Conservation (phyloP, 1,140 invertebrate genomes). For the Solen grandis region DNA sequence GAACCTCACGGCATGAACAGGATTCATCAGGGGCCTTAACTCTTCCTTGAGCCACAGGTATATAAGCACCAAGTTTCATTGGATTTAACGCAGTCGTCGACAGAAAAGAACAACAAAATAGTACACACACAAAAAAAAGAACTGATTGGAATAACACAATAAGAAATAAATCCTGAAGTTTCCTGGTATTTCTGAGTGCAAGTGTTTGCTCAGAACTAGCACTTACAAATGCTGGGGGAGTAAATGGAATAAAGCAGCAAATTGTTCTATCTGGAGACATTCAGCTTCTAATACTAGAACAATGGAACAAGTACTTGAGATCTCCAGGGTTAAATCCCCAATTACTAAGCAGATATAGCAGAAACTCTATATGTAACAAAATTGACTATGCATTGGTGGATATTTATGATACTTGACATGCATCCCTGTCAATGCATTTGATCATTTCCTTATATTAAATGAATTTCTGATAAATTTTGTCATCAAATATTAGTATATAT, state of each 20-base stretch:
- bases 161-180: constrained; percentile 7
- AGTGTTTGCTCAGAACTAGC: constrained; percentile 59
- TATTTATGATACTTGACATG: too few relatives aligned
- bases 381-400: too few relatives aligned
- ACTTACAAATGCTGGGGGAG: constrained; percentile 66
- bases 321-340: too few relatives aligned
- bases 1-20: background rate
- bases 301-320: too few relatives aligned
- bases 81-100: background rate
- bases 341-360: too few relatives aligned
- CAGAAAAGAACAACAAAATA: background rate
- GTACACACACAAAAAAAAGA: constrained; percentile 1
- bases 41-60: constrained; percentile 58
- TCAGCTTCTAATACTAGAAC: too few relatives aligned
- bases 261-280: background rate
- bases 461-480: too few relatives aligned
- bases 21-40: constrained; percentile 32
- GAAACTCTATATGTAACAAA: too few relatives aligned
- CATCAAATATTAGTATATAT: too few relatives aligned
- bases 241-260: background rate
- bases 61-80: constrained; percentile 36
- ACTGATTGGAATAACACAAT: background rate
- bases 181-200: constrained; percentile 58
- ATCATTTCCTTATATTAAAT: too few relatives aligned
- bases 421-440: too few relatives aligned